Evolutionary conservation across 2,797 vertebrate species (phyloP).

Genomic region (Pangasius macronema): DNA sequence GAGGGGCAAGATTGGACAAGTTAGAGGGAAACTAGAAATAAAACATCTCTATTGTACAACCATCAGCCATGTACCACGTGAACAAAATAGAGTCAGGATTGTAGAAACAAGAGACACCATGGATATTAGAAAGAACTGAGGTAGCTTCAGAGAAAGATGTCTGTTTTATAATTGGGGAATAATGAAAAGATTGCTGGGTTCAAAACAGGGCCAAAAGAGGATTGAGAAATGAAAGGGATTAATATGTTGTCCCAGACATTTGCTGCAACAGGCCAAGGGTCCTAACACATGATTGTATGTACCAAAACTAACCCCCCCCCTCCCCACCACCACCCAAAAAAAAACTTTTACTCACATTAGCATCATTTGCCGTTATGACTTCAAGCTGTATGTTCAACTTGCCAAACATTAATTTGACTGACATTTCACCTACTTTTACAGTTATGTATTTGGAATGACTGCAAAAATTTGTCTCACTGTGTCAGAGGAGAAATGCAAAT

Average conservation of each 20-base stretch:
- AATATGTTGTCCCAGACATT: slow-evolving; percentile 69
- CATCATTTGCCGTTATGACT: slow-evolving; percentile 33
- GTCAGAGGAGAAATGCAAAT: slow-evolving; percentile 9
- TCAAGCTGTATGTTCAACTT: slow-evolving; percentile 42
- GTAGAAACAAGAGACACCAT: background rate
- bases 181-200: slow-evolving; percentile 51
- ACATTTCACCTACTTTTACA: slow-evolving; percentile 55
- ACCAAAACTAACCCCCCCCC: slow-evolving; percentile 35
- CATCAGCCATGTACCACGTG: slow-evolving; percentile 25
- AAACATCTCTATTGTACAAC: slow-evolving; percentile 18
- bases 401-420: slow-evolving; percentile 28
- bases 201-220: slow-evolving; percentile 48
- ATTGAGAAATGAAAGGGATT: slow-evolving; percentile 62
- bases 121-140: background rate
- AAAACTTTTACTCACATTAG: slow-evolving; percentile 30
- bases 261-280: slow-evolving; percentile 50
- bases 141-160: slow-evolving; percentile 4
- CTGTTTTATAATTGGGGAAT: slow-evolving; percentile 44
- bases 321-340: background rate
- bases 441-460: slow-evolving; percentile 12
- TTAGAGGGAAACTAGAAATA: slow-evolving; percentile 28
- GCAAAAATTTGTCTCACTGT: slow-evolving; percentile 6
- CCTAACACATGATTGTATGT: slow-evolving; percentile 31
- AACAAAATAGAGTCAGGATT: background rate
- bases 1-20: slow-evolving; percentile 45